Conservation (phyloP, 1,140 invertebrate species). For the Pseudomyrmex pallidus region DNA sequence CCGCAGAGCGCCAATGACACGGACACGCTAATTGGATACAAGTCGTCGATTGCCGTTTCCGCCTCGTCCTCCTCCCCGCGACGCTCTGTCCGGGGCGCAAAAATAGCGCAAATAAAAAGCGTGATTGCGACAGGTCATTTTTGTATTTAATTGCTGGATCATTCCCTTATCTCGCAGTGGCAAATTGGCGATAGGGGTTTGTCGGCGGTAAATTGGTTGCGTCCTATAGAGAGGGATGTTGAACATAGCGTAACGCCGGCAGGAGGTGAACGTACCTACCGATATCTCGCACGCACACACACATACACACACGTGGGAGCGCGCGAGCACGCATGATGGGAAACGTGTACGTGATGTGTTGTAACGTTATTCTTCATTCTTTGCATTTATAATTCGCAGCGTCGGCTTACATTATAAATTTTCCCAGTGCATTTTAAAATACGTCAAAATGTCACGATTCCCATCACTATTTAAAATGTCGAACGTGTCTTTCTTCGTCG, state of each 20-base stretch:
- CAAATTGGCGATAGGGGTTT: slow-evolving; percentile 58
- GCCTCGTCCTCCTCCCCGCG: background rate
- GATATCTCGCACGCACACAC: background rate
- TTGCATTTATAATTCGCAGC: slow-evolving; percentile 2
- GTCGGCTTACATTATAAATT: background rate
- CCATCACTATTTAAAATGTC: background rate
- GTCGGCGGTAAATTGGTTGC: slow-evolving; percentile 53
- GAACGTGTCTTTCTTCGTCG: too few species aligned
- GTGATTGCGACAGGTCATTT: slow-evolving; percentile 45
- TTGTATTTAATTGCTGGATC: slow-evolving; percentile 58
- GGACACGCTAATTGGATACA: slow-evolving; percentile 54
- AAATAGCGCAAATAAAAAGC: slow-evolving; percentile 49
- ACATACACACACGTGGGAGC: background rate
- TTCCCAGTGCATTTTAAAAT: background rate
- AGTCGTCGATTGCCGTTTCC: slow-evolving; percentile 46
- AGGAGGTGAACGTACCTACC: background rate
- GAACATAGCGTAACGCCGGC: slow-evolving; percentile 13
- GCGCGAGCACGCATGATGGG: background rate
- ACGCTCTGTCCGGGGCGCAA: background rate
- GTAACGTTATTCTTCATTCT: slow-evolving; percentile 37
- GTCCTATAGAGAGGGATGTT: slow-evolving; percentile 30
- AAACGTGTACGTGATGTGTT: too few species aligned
- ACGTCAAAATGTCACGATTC: background rate
- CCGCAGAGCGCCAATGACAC: slow-evolving; percentile 43
- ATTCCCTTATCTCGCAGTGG: slow-evolving; percentile 53